Evolutionary conservation across 2,113 vertebrate genomes (phyloP), one percentile per base, ranked within the genome.

Genomic region (Procavia capensis): DNA sequence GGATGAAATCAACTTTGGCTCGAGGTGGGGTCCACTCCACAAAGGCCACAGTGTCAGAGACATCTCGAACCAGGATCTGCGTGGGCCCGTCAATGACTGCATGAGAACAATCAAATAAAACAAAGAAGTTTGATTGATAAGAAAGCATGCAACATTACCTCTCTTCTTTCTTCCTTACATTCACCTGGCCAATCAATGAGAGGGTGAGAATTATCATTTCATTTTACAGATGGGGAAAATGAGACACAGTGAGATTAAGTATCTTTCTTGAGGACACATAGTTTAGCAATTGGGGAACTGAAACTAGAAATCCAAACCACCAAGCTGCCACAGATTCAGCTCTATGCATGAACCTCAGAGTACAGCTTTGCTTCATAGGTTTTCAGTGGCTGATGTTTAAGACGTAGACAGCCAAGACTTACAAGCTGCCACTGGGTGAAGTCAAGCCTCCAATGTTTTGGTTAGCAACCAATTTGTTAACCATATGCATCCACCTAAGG

Each of bases 11-110:
- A 31, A 99, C 99, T 98, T 99, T 99, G 93, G 99, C 99, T 7
- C 99, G 99, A 0, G 99, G 99, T 0, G 99, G 98, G 0, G 98
- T 99, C 99, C 99, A 99, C 97, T 99, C 99, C 95, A 99, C 99
- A 25, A 99, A 99, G 45, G 99, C 99, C 96, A 99, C 99, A 0
- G 99, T 99, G 98, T 99, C 99, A 0, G 99, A 99, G 92, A 99
- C 98, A 0, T 99, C 99, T 11, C 99, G 99, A 88, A 99, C 99
- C 64, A 99, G 96, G 97, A 99, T 98, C 98, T 99, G 98, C 0
- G 98, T 99, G 0, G 99, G 99, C 24, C 99, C 99, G 0, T 99
- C 99, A 0, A 99, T 99, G 97, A 99, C 99, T 99, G 34, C 36
- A 86, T 54, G 50, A 64, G 68, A 85, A 92, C 34, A 81, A 59